Evolutionary conservation across 2,888 invertebrate genomes (phyloP).

Genomic region (Amblyjoppa proteus): DNA sequence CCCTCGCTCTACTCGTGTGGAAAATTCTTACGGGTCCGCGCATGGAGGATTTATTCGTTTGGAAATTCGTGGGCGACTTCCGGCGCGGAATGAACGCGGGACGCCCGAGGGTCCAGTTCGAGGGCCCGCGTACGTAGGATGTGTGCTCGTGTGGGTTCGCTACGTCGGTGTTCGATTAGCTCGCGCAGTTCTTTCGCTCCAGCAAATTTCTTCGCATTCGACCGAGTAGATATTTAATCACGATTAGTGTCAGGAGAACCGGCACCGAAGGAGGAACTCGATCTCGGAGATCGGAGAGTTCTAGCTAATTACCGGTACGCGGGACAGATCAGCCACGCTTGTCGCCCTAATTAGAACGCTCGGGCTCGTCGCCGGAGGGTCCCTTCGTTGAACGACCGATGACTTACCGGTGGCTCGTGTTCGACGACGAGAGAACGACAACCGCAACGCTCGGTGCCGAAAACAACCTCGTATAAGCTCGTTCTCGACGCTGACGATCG

Average conservation of each 20-base stretch:
- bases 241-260: background rate
- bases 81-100: slow-evolving; percentile 15
- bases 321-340: slow-evolving; percentile 47
- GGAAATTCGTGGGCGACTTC: slow-evolving; percentile 45
- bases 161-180: slow-evolving; percentile 19
- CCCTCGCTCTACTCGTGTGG: slow-evolving; percentile 49
- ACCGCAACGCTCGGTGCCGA: slow-evolving; percentile 42
- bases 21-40: slow-evolving; percentile 39
- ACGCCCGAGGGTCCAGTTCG: background rate
- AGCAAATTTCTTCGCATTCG: slow-evolving; percentile 13
- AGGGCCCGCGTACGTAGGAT: background rate
- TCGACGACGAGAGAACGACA: slow-evolving; percentile 54
- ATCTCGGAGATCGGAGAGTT: slow-evolving; percentile 14
- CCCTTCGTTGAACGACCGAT: slow-evolving; percentile 27
- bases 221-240: background rate
- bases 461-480: slow-evolving; percentile 26
- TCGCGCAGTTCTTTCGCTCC: slow-evolving; percentile 9
- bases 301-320: slow-evolving; percentile 43
- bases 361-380: slow-evolving; percentile 15
- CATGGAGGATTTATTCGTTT: slow-evolving; percentile 26
- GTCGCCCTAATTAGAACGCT: slow-evolving; percentile 61
- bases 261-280: background rate
- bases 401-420: slow-evolving; percentile 17
- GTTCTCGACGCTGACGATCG: slow-evolving; percentile 35
- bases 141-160: background rate